Evolutionary conservation across 2,797 vertebrate genomes (phyloP).

Genomic region (Echiichthys vipera): DNA sequence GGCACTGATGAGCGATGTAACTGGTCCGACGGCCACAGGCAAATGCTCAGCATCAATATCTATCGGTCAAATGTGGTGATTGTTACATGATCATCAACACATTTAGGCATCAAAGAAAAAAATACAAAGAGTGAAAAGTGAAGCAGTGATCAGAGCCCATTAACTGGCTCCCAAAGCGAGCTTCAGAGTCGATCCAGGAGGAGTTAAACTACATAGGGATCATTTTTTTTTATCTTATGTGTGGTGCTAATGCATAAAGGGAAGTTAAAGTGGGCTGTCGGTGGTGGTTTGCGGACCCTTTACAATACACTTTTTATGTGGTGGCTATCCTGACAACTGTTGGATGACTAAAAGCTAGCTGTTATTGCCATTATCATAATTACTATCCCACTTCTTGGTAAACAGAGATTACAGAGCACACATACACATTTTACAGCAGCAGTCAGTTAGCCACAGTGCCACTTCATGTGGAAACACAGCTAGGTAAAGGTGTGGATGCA

Average conservation of each 20-base stretch:
- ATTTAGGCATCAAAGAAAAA: conserved; percentile 31
- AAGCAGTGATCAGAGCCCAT: conserved; percentile 44
- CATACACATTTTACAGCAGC: conserved; percentile 20
- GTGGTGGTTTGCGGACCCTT: conserved; percentile 9
- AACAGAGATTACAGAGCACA: conserved; percentile 22
- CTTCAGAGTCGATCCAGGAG: conserved; percentile 18
- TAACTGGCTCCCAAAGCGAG: conserved; percentile 32
- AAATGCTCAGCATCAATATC: neutral
- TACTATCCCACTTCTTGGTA: conserved; percentile 11
- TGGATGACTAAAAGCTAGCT: conserved; percentile 20
- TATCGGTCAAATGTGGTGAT: conserved; percentile 3
- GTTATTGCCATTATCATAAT: conserved; percentile 23
- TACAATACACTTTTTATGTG: conserved; percentile 5
- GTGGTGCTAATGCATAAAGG: neutral
- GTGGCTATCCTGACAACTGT: neutral
- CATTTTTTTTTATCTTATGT: neutral
- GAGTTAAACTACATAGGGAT: conserved; percentile 14
- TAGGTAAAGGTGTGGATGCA: neutral
- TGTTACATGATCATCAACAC: neutral
- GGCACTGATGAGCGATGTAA: conserved; percentile 6
- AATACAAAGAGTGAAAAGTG: conserved; percentile 19
- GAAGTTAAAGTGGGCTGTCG: conserved; percentile 20
- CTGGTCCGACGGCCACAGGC: neutral
- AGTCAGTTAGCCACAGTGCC: neutral
- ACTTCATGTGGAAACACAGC: conserved; percentile 17